Evolutionary conservation across 2,888 invertebrate genomes (phyloP).

Genomic region (Drosophila nr. fundita): DNA sequence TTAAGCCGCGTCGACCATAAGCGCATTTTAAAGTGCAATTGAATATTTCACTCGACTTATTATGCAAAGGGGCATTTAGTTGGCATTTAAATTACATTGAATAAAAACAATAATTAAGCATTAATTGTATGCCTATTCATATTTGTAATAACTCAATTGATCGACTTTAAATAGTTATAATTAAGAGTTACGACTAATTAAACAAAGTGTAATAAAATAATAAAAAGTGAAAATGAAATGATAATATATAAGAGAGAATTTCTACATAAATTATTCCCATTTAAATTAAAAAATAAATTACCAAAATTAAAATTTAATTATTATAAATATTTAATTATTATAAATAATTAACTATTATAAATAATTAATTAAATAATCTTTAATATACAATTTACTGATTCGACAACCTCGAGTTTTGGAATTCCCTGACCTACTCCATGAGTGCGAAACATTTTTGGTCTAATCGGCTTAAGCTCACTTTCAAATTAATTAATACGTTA

Average conservation of each 20-base stretch:
- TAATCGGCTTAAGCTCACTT: background rate
- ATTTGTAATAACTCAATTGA: background rate
- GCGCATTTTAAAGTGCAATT: slow-evolving; percentile 8
- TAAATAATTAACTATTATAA: no score
- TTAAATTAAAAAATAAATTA: background rate
- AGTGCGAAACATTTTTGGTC: background rate
- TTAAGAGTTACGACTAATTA: background rate
- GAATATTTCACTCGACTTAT: background rate
- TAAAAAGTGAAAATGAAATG: background rate
- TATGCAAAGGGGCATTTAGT: background rate
- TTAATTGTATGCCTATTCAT: background rate
- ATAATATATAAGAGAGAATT: background rate
- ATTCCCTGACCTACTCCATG: background rate
- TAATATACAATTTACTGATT: background rate
- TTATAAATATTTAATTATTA: background rate
- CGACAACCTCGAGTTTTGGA: background rate
- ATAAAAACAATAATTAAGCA: background rate
- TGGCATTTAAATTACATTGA: background rate
- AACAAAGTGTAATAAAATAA: background rate
- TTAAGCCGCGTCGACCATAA: slow-evolving; percentile 7
- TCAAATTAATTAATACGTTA: background rate
- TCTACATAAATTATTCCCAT: background rate
- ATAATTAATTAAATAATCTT: no score
- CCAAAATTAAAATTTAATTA: background rate
- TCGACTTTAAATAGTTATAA: background rate